A percentile compares a stretch with the other conserved stretches of the same genome.
Conservation (phyloP, 2,797 vertebrate species). For the Lithobates pipiens region DNA sequence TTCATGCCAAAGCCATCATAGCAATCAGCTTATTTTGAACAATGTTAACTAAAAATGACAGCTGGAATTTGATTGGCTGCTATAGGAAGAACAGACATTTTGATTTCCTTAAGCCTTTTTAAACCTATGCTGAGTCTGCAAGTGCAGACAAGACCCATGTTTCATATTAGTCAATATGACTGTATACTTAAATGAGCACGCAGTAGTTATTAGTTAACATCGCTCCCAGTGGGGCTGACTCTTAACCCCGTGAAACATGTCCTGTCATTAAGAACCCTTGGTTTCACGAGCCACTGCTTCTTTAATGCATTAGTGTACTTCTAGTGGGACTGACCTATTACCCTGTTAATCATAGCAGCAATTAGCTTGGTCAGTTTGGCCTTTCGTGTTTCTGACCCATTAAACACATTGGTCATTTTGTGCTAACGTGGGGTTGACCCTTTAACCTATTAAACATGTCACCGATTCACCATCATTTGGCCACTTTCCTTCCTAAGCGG, state of each 20-base stretch:
- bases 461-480: conserved; percentile 16
- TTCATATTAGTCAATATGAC: not conserved
- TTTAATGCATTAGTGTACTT: conserved; percentile 32
- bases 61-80: not conserved
- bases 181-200: not conserved
- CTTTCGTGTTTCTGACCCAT: conserved; percentile 36
- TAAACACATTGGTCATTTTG: conserved; percentile 36
- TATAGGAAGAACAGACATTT: not conserved
- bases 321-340: conserved; percentile 43
- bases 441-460: conserved; percentile 54
- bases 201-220: conserved; percentile 14
- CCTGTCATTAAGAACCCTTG: conserved; percentile 30
- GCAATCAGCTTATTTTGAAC: not conserved
- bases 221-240: conserved; percentile 24
- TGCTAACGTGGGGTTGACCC: conserved; percentile 34
- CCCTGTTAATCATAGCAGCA: conserved; percentile 37
- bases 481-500: conserved; percentile 32
- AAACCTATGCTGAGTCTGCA: not conserved
- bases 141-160: not conserved
- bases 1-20: not conserved
- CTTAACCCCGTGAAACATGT: conserved; percentile 37
- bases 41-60: not conserved
- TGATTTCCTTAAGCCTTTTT: not conserved
- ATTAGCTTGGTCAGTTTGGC: conserved; percentile 39
- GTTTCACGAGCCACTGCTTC: conserved; percentile 10